Conservation (phyloP, 2,797 vertebrate species). For the Lacerta bilineata region DNA sequence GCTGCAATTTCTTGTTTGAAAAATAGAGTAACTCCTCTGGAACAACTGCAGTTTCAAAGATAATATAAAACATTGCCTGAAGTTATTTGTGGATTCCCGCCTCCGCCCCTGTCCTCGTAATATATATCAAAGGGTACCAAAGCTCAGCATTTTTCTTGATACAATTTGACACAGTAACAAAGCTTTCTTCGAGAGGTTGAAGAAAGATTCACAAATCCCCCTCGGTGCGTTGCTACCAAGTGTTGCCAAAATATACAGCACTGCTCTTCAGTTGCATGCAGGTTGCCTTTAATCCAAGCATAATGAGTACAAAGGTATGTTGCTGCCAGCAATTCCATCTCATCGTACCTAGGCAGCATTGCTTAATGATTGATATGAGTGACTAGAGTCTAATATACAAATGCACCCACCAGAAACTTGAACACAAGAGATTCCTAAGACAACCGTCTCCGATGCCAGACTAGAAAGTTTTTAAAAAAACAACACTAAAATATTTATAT, state of each 20-base stretch:
- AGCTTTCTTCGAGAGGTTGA: neutral
- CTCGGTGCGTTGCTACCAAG: neutral
- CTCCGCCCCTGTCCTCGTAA: neutral
- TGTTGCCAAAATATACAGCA: neutral
- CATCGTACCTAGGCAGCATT: neutral
- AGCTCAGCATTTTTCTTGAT: slow-evolving; percentile 20
- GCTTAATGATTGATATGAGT: slow-evolving; percentile 27
- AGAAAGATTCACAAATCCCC: neutral
- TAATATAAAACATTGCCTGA: slow-evolving; percentile 14
- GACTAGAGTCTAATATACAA: neutral
- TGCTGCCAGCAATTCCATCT: slow-evolving; percentile 25
- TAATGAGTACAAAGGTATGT: neutral
- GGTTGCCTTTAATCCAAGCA: slow-evolving; percentile 6
- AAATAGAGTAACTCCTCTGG: neutral
- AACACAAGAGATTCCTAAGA: neutral
- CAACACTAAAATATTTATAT: neutral
- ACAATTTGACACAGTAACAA: neutral
- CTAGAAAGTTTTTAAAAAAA: neutral
- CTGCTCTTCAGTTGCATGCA: neutral
- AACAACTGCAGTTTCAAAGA: slow-evolving; percentile 22
- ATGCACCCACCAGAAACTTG: neutral
- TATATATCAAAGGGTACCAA: neutral
- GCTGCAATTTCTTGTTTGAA: neutral
- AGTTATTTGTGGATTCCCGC: neutral
- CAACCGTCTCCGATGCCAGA: neutral